A percentile compares a stretch with the other conserved stretches of the same genome.
These are phyloP conservation scores for Neomorphus geoffroyi DNA, from an alignment of 2,797 vertebrate genomes.

Conservation along the genomic window DNA sequence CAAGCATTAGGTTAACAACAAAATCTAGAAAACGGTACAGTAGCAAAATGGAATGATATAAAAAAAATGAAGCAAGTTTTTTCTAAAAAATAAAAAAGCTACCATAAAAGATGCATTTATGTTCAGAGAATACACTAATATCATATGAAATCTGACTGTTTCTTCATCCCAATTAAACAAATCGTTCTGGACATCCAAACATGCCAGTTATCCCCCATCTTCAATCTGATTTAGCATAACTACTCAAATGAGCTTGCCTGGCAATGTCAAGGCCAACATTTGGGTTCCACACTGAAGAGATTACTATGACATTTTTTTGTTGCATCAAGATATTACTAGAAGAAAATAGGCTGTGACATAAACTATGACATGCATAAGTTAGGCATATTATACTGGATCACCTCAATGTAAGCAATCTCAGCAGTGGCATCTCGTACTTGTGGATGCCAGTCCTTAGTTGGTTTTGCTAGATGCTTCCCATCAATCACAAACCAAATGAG, in stretches of 20 bases:
- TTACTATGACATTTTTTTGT: neutral
- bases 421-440: conserved; percentile 82
- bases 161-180: neutral
- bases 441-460: conserved; percentile 92
- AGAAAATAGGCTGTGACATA: neutral
- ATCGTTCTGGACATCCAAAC: neutral
- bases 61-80: neutral
- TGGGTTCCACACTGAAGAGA: neutral
- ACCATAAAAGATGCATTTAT: neutral
- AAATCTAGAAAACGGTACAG: neutral
- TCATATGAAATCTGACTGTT: neutral
- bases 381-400: conserved; percentile 44
- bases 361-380: fast-evolving
- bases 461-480: conserved; percentile 93
- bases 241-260: neutral
- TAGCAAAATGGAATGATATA: neutral
- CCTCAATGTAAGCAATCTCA: conserved; percentile 93
- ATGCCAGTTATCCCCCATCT: neutral
- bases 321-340: neutral
- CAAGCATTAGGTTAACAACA: neutral
- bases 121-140: neutral
- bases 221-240: neutral
- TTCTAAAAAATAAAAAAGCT: neutral
- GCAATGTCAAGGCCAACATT: neutral
- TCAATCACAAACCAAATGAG: conserved; percentile 96